These are phyloP conservation scores for Oreochromis niloticus DNA, from an alignment of 2,113 vertebrate genomes.

Conservation along the genomic window DNA sequence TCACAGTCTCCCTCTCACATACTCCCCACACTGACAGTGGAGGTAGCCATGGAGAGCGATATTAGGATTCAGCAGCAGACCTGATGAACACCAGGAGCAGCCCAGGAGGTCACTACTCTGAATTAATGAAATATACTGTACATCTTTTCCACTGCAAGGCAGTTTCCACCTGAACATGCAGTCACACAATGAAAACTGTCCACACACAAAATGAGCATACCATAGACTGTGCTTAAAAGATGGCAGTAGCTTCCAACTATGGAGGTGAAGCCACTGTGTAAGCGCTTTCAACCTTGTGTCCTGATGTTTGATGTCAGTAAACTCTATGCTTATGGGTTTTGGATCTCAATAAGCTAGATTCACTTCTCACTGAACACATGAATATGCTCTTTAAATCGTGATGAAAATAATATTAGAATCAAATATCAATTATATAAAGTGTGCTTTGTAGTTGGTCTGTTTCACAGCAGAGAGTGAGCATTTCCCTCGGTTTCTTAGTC, in stretches of 20 bases:
- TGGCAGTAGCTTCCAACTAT: background rate
- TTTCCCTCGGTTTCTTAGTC: background rate
- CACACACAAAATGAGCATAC: background rate
- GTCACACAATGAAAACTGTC: background rate
- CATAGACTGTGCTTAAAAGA: background rate
- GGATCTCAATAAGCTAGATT: background rate
- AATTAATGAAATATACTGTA: conserved; percentile 51
- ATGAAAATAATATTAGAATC: background rate
- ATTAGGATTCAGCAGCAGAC: conserved; percentile 47
- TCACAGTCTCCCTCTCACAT: background rate
- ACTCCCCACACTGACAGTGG: background rate
- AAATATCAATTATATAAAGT: background rate
- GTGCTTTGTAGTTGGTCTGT: background rate
- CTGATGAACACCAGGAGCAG: conserved; percentile 31
- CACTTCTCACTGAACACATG: background rate
- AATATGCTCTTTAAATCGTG: background rate
- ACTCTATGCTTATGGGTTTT: background rate
- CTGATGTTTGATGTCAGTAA: background rate
- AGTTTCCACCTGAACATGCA: background rate
- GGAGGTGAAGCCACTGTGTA: background rate
- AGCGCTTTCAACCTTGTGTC: background rate
- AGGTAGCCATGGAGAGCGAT: background rate
- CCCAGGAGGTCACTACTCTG: conserved; percentile 27
- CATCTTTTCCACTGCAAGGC: background rate
- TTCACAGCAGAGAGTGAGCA: background rate